Conservation (phyloP, 2,888 invertebrate genomes). For the Polyommatus icarus region DNA sequence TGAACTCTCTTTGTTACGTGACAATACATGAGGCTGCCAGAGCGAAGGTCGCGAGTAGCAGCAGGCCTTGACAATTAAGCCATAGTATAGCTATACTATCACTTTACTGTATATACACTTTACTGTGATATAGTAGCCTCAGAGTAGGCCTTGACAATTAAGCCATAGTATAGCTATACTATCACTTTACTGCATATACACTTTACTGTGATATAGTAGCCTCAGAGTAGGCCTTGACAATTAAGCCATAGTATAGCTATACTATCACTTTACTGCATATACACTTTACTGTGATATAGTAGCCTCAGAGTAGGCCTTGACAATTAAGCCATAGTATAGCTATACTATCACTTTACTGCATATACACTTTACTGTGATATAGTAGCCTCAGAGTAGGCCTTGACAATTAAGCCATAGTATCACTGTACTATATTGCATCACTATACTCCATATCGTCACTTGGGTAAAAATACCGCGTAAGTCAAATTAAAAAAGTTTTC, state of each 20-base stretch:
- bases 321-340: too few species aligned
- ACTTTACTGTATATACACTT: not conserved
- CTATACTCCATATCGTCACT: too few species aligned
- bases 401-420: too few species aligned
- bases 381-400: not conserved
- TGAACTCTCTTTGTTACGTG: constrained; percentile 14
- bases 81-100: not conserved
- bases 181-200: too few species aligned
- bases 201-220: not conserved
- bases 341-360: too few species aligned
- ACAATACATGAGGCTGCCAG: constrained; percentile 5
- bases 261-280: too few species aligned
- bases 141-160: not conserved
- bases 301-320: not conserved
- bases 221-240: not conserved
- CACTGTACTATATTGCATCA: too few species aligned
- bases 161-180: too few species aligned
- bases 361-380: not conserved
- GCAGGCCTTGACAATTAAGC: not conserved
- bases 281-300: not conserved
- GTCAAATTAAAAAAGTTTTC: too few species aligned
- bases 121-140: not conserved
- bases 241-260: too few species aligned
- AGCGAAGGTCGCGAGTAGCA: constrained; percentile 6
- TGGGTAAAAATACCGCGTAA: too few species aligned